A percentile compares a stretch with the other conserved stretches of the same genome.
Evolutionary conservation across 2,888 invertebrate genomes (phyloP).

Genomic region (Ligdia adustata): DNA sequence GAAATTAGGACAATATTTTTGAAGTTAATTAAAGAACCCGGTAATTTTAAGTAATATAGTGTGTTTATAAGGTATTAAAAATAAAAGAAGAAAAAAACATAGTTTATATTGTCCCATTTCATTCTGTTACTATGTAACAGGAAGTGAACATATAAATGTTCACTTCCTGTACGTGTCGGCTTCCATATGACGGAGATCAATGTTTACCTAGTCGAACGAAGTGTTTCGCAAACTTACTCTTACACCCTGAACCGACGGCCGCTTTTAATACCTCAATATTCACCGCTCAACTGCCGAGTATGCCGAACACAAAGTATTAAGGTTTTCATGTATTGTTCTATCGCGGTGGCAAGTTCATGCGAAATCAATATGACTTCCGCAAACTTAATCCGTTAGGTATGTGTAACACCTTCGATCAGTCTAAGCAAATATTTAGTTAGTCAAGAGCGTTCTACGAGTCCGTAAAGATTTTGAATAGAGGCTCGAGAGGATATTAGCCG

Average conservation of each 20-base stretch:
- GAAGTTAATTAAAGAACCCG: too few relatives aligned
- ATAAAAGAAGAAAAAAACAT: too few relatives aligned
- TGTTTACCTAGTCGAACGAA: slow-evolving; percentile 25
- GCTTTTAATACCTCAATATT: slow-evolving; percentile 14
- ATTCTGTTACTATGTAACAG: slow-evolving; percentile 22
- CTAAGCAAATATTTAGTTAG: slow-evolving; percentile 21
- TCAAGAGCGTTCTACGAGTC: slow-evolving; percentile 10
- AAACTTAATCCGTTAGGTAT: slow-evolving; percentile 24
- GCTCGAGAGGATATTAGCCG: background rate
- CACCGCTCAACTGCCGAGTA: slow-evolving; percentile 6
- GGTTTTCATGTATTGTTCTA: slow-evolving; percentile 3
- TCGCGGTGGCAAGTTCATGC: slow-evolving; percentile 5
- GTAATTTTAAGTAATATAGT: too few relatives aligned
- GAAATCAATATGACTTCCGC: slow-evolving; percentile 24
- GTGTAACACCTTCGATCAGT: slow-evolving; percentile 22
- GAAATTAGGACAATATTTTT: too few relatives aligned
- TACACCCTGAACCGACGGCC: slow-evolving; percentile 6
- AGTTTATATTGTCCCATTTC: slow-evolving; percentile 6
- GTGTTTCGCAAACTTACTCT: slow-evolving; percentile 27
- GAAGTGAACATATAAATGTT: background rate
- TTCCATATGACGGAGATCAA: slow-evolving; percentile 26
- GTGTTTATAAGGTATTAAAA: too few relatives aligned
- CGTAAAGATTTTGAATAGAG: slow-evolving; percentile 10
- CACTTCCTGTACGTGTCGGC: slow-evolving; percentile 29
- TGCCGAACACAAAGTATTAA: background rate